Percentiles rank a stretch among this genome's conserved stretches.
Conservation (phyloP, 2,797 vertebrate species). For the Onychomys torridus region DNA sequence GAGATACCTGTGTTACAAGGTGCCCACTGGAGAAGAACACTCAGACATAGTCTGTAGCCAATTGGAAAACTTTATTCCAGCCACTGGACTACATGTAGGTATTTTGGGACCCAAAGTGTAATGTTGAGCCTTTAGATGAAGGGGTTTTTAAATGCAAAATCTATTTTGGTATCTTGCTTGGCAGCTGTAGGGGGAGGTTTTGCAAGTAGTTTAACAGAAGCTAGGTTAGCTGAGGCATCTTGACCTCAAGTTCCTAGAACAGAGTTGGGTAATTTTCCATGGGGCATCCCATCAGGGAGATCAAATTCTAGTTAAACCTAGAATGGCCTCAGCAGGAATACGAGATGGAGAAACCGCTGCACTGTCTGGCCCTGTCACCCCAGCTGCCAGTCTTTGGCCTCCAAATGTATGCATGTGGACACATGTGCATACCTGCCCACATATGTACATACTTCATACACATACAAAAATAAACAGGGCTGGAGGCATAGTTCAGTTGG, state of each 20-base stretch:
- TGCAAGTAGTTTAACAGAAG: neutral
- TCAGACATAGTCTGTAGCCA: neutral
- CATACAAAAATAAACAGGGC: neutral
- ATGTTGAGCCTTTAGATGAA: neutral
- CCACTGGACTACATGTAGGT: neutral
- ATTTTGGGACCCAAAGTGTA: neutral
- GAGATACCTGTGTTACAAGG: neutral
- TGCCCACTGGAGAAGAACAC: neutral
- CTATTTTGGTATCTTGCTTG: neutral
- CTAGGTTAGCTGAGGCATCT: neutral
- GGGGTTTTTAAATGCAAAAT: neutral
- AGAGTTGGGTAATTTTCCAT: neutral
- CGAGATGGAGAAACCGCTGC: neutral
- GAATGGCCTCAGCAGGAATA: neutral
- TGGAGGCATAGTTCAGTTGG: neutral
- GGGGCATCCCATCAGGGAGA: neutral
- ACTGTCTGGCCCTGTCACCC: neutral
- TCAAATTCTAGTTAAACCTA: neutral
- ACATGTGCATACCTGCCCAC: neutral
- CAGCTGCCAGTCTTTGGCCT: neutral
- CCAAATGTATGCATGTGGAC: neutral
- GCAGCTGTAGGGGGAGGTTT: neutral
- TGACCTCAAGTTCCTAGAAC: neutral
- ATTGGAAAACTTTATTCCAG: neutral
- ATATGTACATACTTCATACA: neutral